phyloP scores from a whole-genome alignment of 2,113 vertebrate species.

The Varanus komodoensis region DNA sequence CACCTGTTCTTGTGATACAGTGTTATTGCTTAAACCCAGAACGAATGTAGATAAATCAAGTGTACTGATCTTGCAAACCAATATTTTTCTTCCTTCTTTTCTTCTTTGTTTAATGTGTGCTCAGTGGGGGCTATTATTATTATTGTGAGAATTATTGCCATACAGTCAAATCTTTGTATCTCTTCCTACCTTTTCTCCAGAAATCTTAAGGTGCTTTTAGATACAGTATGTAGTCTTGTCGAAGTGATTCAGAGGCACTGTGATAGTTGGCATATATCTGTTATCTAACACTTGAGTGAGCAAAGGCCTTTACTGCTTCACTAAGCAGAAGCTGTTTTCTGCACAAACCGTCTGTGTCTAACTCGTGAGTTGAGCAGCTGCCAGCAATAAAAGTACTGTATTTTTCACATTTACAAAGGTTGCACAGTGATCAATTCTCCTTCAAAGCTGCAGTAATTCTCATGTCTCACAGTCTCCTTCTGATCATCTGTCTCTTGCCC shows the following conservation, averaged over 20 bases:
- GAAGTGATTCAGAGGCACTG: slow-evolving; percentile 12
- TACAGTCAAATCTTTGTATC: not conserved
- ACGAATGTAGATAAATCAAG: not conserved
- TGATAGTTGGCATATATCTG: slow-evolving; percentile 6
- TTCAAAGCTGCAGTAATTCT: not conserved
- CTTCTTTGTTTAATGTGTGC: not conserved
- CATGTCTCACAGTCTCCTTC: not conserved
- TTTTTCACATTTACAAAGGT: slow-evolving; percentile 23
- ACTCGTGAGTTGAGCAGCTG: slow-evolving; percentile 4
- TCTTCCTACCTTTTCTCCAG: not conserved
- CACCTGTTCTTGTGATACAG: not conserved
- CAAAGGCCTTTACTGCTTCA: slow-evolving; percentile 27
- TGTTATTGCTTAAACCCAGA: not conserved
- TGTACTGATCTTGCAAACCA: not conserved
- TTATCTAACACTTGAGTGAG: slow-evolving; percentile 23
- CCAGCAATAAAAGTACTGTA: slow-evolving; percentile 9
- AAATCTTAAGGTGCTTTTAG: not conserved
- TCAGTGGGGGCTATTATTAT: not conserved
- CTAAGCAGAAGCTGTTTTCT: slow-evolving; percentile 33
- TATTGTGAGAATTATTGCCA: not conserved
- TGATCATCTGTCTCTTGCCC: not conserved
- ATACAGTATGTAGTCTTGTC: slow-evolving; percentile 8
- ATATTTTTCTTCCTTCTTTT: not conserved
- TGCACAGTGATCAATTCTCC: not conserved
- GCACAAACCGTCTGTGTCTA: slow-evolving; percentile 15